Evolutionary conservation across 2,888 invertebrate genomes (phyloP), one percentile per base, ranked within the genome.

Genomic region (Andrena camellia): DNA sequence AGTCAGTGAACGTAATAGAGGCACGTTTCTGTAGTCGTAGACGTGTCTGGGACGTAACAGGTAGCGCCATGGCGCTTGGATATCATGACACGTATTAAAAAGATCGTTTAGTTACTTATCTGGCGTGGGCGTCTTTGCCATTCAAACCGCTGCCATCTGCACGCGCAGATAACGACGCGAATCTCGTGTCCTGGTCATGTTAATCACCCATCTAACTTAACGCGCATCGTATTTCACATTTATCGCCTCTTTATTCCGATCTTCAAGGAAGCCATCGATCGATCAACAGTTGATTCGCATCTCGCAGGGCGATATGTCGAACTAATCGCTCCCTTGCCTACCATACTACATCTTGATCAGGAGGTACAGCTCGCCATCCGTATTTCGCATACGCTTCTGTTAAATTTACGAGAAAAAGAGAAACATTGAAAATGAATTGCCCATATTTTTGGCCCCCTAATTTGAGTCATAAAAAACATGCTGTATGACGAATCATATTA

Each of bases 221-320:
- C 87, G 84, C 79, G 85, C 87, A 88, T 88, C 87, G 89, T 88
- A 87, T 89, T 86, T 90, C 86, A 88, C 72, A 63, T 83, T 85
- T 85, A 64, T 70, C 67, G 64, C 60, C 54, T 31, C n/a, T 52
- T 48, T 54, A 42, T 54, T 70, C 70, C 42, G n/a, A 13, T 31
- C 75, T 26, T 67, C 71, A 50, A 8, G 73, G 60, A 60, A 60
- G 69, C 77, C 69, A 64, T 23, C 72, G 83, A 83, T 83, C 72
- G 83, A 83, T 83, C 68, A 71, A 59, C 62, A 50, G 20, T 68
- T n/a, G 26, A 59, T 76, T 72, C 57, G 31, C 57, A 23, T 10
- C 20, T 26, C 26, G 26, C 23, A 13, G 23, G 57, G 54, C 42
- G 42, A 17, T 17, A 42, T 42, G 17, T 70, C 54, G 50, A 35